Conservation (phyloP, 1,140 invertebrate species). For the Lepidotrigona ventralis region DNA sequence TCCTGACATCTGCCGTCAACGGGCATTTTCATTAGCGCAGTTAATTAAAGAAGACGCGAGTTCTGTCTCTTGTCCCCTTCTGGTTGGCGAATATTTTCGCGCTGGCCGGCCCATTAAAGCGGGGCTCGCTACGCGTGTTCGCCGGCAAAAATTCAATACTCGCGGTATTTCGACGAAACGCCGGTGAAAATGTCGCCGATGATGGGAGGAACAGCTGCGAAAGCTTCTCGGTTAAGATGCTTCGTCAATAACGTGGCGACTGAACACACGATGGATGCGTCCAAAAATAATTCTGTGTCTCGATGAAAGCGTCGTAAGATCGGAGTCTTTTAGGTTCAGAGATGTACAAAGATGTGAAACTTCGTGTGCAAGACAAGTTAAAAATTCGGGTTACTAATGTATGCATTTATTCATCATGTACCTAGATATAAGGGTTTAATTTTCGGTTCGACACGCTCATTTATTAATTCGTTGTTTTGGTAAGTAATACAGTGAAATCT, state of each 20-base stretch:
- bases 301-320: conserved; percentile 17
- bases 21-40: conserved; percentile 15
- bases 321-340: too few species aligned
- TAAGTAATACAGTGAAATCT: too few species aligned
- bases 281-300: neutral
- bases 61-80: neutral
- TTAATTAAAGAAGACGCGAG: conserved; percentile 20
- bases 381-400: too few species aligned
- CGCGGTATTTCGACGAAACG: neutral
- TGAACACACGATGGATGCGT: neutral
- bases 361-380: too few species aligned
- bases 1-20: conserved; percentile 5
- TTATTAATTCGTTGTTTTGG: too few species aligned
- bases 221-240: neutral
- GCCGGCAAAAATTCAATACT: neutral
- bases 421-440: too few species aligned
- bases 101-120: neutral
- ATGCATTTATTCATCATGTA: too few species aligned
- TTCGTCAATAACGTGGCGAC: neutral
- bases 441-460: too few species aligned
- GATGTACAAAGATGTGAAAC: too few species aligned
- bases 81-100: neutral
- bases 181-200: too few species aligned
- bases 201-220: neutral
- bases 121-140: too few species aligned